A percentile compares a stretch with the other conserved stretches of the same genome.
These are phyloP conservation scores for Lasiurus cinereus DNA, from an alignment of 2,113 vertebrate species.

Conservation along the genomic window DNA sequence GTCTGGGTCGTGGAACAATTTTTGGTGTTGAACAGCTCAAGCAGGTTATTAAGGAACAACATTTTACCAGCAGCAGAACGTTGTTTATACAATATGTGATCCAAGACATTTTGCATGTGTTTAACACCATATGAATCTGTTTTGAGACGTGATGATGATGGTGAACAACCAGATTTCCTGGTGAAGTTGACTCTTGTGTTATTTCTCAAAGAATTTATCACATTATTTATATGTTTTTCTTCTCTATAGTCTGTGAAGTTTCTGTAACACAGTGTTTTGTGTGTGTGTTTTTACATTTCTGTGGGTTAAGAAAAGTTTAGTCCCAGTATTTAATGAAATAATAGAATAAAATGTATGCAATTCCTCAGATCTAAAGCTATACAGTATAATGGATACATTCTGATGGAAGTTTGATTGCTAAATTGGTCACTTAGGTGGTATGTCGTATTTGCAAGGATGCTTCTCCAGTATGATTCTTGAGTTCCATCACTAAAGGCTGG, in stretches of 20 bases:
- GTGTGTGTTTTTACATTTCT: not conserved
- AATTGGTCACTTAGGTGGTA: not conserved
- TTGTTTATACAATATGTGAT: slow-evolving; percentile 54
- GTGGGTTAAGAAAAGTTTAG: not conserved
- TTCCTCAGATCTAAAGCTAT: not conserved
- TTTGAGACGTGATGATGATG: slow-evolving; percentile 29
- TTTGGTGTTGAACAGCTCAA: slow-evolving; percentile 30
- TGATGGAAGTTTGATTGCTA: not conserved
- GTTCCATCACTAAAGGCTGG: not conserved
- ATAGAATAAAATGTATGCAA: not conserved
- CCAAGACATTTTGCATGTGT: slow-evolving; percentile 46
- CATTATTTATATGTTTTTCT: slow-evolving; percentile 25
- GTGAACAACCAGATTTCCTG: slow-evolving; percentile 50
- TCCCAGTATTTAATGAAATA: slow-evolving; percentile 30
- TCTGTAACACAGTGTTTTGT: not conserved
- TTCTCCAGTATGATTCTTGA: not conserved
- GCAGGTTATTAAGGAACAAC: slow-evolving; percentile 13
- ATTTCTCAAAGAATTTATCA: slow-evolving; percentile 45
- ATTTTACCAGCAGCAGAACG: slow-evolving; percentile 25
- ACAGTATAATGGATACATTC: not conserved
- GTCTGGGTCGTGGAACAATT: not conserved
- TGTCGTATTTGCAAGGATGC: not conserved
- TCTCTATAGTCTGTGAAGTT: not conserved
- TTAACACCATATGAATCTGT: slow-evolving; percentile 16
- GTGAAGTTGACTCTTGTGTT: not conserved